Conservation (phyloP, 2,113 vertebrate genomes). For the Polypterus bichir region DNA sequence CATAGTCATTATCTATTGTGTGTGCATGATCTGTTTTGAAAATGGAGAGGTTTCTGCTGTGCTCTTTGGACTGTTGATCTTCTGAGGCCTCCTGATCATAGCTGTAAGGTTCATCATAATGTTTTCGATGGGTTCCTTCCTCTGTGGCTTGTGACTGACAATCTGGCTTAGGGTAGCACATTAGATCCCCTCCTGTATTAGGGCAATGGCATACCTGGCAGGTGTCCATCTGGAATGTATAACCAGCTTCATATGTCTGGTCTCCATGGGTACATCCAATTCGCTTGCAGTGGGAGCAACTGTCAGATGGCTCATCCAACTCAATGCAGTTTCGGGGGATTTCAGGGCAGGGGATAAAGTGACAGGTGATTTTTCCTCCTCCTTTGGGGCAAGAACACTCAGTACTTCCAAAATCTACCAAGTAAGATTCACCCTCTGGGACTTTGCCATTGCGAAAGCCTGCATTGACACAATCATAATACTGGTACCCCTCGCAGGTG, state of each 20-base stretch:
- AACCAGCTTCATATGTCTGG: conserved; percentile 71
- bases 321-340: conserved; percentile 81
- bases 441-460: conserved; percentile 79
- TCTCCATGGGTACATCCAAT: conserved; percentile 63
- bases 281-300: conserved; percentile 73
- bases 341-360: conserved; percentile 86
- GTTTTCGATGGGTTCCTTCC: conserved; percentile 39
- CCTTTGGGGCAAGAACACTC: conserved; percentile 80
- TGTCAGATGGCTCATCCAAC: conserved; percentile 53
- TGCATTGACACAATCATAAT: conserved; percentile 79
- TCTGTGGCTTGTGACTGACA: conserved; percentile 42
- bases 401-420: conserved; percentile 88
- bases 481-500: conserved; percentile 84
- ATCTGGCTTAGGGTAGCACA: conserved; percentile 74
- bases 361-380: conserved; percentile 82
- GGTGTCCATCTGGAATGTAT: conserved; percentile 66
- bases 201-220: conserved; percentile 87
- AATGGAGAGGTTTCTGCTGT: conserved; percentile 26
- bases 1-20: conserved; percentile 44
- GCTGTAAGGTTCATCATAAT: conserved; percentile 47
- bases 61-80: conserved; percentile 27
- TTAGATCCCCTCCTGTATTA: conserved; percentile 63
- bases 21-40: conserved; percentile 32
- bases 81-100: conserved; percentile 54
- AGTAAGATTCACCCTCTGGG: conserved; percentile 80